Conservation (phyloP, 2,888 invertebrate genomes). For the Mimumesa dahlbomi region DNA sequence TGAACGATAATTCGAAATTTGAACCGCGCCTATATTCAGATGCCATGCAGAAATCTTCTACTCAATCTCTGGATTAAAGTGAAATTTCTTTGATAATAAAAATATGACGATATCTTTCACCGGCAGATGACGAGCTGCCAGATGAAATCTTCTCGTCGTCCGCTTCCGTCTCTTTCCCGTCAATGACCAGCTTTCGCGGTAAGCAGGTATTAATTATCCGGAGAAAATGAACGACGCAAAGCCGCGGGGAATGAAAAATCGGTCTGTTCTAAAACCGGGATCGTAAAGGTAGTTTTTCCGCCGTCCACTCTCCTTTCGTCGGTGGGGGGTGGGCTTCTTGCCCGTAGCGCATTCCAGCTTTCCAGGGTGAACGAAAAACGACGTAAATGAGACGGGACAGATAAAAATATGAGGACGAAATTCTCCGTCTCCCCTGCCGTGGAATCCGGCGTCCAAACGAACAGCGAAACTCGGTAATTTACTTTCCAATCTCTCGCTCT, state of each 20-base stretch:
- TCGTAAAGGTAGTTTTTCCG: background rate
- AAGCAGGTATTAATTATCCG: background rate
- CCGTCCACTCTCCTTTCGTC: constrained; percentile 1
- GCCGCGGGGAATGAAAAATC: background rate
- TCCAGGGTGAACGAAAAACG: background rate
- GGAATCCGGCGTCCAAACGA: too few relatives aligned
- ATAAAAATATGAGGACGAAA: background rate
- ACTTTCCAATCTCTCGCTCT: too few relatives aligned
- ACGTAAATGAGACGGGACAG: background rate
- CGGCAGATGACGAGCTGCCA: background rate
- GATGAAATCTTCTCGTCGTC: too few relatives aligned
- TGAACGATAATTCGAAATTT: too few relatives aligned
- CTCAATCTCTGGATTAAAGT: too few relatives aligned
- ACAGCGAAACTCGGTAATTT: too few relatives aligned
- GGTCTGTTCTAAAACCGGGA: background rate
- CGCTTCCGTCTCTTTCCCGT: background rate
- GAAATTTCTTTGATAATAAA: background rate
- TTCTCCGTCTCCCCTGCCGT: too few relatives aligned
- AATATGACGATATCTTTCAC: background rate
- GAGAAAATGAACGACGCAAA: background rate
- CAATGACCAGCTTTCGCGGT: background rate
- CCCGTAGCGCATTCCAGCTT: background rate
- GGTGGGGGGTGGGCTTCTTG: background rate
- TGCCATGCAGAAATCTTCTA: too few relatives aligned
- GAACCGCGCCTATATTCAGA: too few relatives aligned